Percentiles rank a stretch among this genome's conserved stretches.
Evolutionary conservation across 2,113 vertebrate species (phyloP).

Genomic region (Tyto alba): DNA sequence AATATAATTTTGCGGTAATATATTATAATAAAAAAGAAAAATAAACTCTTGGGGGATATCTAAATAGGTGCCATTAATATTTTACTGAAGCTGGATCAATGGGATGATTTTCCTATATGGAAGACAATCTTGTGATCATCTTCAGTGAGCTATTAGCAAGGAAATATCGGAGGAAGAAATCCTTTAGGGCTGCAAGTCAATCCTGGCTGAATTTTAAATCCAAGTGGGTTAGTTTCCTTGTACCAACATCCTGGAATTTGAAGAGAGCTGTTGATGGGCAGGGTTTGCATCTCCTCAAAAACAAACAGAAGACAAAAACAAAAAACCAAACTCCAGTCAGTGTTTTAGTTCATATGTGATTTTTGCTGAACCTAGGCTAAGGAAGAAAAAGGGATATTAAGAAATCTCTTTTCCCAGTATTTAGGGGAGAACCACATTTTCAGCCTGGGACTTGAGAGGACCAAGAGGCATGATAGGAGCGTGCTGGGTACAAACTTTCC

Average conservation of each 20-base stretch:
- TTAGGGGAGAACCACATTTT: background rate
- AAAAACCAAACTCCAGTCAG: background rate
- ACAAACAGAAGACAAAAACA: background rate
- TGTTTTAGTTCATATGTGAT: background rate
- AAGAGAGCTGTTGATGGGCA: background rate
- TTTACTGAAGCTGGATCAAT: background rate
- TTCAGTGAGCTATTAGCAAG: background rate
- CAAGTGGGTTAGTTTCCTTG: background rate
- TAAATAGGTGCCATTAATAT: background rate
- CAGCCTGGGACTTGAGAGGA: background rate
- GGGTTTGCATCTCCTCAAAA: background rate
- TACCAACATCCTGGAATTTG: background rate
- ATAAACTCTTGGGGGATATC: background rate
- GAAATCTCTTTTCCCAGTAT: background rate
- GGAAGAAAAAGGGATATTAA: background rate
- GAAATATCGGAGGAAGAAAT: background rate
- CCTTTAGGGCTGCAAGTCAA: background rate
- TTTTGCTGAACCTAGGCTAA: background rate
- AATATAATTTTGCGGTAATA: background rate
- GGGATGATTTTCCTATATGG: background rate
- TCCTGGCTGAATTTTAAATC: background rate
- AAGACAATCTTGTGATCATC: background rate
- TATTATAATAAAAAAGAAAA: background rate
- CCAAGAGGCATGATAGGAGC: background rate
- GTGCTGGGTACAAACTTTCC: fast-evolving